A percentile compares a stretch with the other conserved stretches of the same genome.
Evolutionary conservation across 2,888 invertebrate species (phyloP).

Genomic region (Catocala nupta): DNA sequence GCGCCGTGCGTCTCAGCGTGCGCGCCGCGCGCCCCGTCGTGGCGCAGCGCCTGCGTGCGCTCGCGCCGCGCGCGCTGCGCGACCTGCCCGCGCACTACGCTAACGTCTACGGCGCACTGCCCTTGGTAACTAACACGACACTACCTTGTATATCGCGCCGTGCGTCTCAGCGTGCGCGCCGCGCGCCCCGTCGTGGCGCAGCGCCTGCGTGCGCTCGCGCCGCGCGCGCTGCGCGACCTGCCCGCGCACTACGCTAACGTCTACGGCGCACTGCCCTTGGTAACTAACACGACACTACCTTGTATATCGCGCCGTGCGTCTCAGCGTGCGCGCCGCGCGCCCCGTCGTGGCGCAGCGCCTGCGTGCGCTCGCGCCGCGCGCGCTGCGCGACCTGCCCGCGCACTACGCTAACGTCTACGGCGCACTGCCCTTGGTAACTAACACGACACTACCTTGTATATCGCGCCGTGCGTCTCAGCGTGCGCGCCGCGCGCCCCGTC

Average conservation of each 20-base stretch:
- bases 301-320: slow-evolving; percentile 67
- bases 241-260: slow-evolving; percentile 88
- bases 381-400: slow-evolving; percentile 78
- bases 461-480: slow-evolving; percentile 66
- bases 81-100: slow-evolving; percentile 88
- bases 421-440: slow-evolving; percentile 85
- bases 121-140: slow-evolving; percentile 74
- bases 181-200: slow-evolving; percentile 68
- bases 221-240: slow-evolving; percentile 72
- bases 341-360: slow-evolving; percentile 68
- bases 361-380: slow-evolving; percentile 62
- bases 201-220: slow-evolving; percentile 66
- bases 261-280: slow-evolving; percentile 90
- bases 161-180: slow-evolving; percentile 61
- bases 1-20: slow-evolving; percentile 65
- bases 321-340: slow-evolving; percentile 62
- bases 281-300: too few relatives aligned
- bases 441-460: background rate
- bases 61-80: slow-evolving; percentile 60
- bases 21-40: slow-evolving; percentile 65
- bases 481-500: slow-evolving; percentile 61
- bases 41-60: slow-evolving; percentile 65
- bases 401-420: slow-evolving; percentile 90
- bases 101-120: slow-evolving; percentile 90
- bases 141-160: slow-evolving; percentile 46